Percentiles rank a stretch among this genome's conserved stretches.
phyloP scores from a whole-genome alignment of 2,888 invertebrate genomes.

The Ischnus inquisitorius region DNA sequence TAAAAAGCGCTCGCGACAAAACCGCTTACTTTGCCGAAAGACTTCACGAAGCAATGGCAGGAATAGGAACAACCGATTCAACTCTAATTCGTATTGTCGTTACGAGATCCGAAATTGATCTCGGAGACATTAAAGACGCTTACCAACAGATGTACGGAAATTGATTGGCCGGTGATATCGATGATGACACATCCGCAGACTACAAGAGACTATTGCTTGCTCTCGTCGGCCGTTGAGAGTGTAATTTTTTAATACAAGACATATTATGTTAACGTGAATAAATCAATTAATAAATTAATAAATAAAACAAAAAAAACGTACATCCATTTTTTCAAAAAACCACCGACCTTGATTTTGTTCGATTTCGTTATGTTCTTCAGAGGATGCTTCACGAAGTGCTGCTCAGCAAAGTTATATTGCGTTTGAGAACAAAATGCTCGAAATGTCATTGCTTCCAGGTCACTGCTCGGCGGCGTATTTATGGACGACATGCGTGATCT shows the following conservation, averaged over 20 bases:
- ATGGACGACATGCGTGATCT: no score
- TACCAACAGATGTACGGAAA: constrained; percentile 93
- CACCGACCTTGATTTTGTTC: no score
- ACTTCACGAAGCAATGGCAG: constrained; percentile 95
- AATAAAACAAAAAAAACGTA: no score
- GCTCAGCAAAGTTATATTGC: no score
- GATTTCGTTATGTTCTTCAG: no score
- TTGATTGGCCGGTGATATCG: constrained; percentile 92
- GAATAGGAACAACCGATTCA: constrained; percentile 95
- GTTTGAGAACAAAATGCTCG: no score
- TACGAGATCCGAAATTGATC: constrained; percentile 94
- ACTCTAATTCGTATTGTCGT: constrained; percentile 95
- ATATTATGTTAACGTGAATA: no score
- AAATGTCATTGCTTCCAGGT: no score
- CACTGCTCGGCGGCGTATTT: no score
- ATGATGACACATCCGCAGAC: constrained; percentile 94
- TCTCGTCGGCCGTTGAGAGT: constrained; percentile 86
- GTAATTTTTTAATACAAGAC: constrained; percentile 68
- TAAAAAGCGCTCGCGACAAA: constrained; percentile 92
- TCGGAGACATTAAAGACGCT: constrained; percentile 93
- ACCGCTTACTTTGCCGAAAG: constrained; percentile 94
- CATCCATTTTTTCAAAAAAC: no score
- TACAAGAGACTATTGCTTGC: constrained; percentile 94
- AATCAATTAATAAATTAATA: no score
- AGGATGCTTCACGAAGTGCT: no score